phyloP scores from a whole-genome alignment of 2,888 invertebrate genomes.

The Coenonympha arcania region DNA sequence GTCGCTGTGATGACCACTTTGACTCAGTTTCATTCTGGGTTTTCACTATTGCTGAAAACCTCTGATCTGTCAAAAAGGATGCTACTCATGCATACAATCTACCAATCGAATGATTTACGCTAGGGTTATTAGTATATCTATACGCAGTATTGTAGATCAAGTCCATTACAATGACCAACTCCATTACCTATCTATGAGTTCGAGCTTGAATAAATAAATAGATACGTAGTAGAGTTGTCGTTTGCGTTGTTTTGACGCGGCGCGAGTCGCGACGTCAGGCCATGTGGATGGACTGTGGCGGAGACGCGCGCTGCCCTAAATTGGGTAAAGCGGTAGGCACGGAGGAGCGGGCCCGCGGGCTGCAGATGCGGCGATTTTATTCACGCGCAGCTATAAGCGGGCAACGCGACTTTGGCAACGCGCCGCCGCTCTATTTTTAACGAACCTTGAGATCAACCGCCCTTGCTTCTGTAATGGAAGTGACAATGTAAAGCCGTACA shows the following conservation, averaged over 20 bases:
- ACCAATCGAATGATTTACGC: no score
- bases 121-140: no score
- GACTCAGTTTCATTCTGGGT: no score
- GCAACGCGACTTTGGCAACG: slow-evolving; percentile 65
- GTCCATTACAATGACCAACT: no score
- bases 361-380: slow-evolving; percentile 39
- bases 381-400: slow-evolving; percentile 56
- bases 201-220: not conserved
- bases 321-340: slow-evolving; percentile 44
- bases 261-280: slow-evolving; percentile 25
- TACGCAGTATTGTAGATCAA: no score
- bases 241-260: slow-evolving; percentile 23
- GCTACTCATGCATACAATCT: no score
- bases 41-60: no score
- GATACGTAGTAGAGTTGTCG: not conserved
- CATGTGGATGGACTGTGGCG: no score
- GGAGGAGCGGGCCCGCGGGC: slow-evolving; percentile 30
- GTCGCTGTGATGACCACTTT: no score
- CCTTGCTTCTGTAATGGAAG: slow-evolving; percentile 59
- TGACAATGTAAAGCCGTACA: slow-evolving; percentile 34
- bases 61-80: no score
- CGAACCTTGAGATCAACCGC: slow-evolving; percentile 70
- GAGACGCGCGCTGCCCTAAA: slow-evolving; percentile 39
- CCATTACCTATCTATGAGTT: not conserved
- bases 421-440: slow-evolving; percentile 69